Base-by-base conservation (phyloP, 2,888 invertebrate genomes). In the Tanytarsus gracilentus region DNA sequence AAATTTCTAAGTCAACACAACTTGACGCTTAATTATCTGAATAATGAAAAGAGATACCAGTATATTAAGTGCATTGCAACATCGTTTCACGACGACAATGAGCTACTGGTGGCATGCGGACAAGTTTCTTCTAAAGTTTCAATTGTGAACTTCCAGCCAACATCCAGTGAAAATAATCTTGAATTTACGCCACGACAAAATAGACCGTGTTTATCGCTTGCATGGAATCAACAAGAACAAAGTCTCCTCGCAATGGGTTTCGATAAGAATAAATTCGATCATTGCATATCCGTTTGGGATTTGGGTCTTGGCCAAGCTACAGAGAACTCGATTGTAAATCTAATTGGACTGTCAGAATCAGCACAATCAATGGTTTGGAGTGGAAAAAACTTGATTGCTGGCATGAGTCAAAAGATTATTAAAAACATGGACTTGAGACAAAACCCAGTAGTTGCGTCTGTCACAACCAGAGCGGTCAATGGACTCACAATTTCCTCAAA, bases 281-380 rank as follows among this genome's bases (percentile, higher is more conserved):
- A 86, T 70, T 91, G 90, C 62, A 83, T 96, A 39, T 77, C 91
- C 6, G 78, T 96, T 50, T 97, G 95, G 94, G 95, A 97, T 72
- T 84, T 69, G 36, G 72, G 69, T 48, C 68, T 67, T 6, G 73
- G 74, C 3, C 64, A 70, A 16, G 70, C 73, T 9, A 72, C 72
- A 61, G 74, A 73, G 44, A 69, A 69, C 21, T 49, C 70, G 1
- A 72, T 61, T 8, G 51, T 63, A 16, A 50, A 83, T 6, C 91
- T 92, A 71, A 81, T 88, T 75, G 92, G 89, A 1, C 77, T 86
- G 18, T 87, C 89, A 0, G 95, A 95, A 73, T 83, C 85, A 0
- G 84, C 88, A 0, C 85, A 91, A 72, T 89, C 89, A 4, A 77
- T 94, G 26, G 81, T 87, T 39, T 96, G 95, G 95, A 85, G 82